phyloP scores from a whole-genome alignment of 1,140 invertebrate genomes.

The Gryllus bimaculatus region DNA sequence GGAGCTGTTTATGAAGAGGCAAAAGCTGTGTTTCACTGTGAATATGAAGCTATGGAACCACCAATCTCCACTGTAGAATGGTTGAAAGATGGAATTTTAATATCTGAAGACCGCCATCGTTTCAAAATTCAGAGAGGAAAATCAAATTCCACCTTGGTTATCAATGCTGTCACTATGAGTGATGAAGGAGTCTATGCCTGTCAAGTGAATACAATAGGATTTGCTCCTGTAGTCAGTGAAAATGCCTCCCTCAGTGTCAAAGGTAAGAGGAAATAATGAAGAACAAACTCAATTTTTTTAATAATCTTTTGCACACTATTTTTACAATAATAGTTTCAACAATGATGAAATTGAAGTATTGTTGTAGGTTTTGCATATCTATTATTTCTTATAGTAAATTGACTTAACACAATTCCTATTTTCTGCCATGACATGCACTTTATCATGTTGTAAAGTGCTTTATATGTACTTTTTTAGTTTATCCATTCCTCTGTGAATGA shows the following conservation, averaged over 20 bases:
- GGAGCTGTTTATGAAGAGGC: constrained; percentile 57
- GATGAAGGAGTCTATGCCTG: constrained; percentile 61
- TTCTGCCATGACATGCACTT: no score
- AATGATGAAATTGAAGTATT: no score
- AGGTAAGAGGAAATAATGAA: constrained; percentile 35
- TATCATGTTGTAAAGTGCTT: no score
- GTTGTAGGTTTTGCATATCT: no score
- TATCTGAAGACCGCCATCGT: constrained; percentile 40
- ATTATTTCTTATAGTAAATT: no score
- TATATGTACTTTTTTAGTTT: no score
- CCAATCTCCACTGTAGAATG: constrained; percentile 57
- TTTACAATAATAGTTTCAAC: background rate
- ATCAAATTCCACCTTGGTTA: constrained; percentile 48
- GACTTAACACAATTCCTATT: no score
- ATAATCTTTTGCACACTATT: background rate
- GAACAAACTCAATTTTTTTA: background rate
- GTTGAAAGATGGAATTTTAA: constrained; percentile 55
- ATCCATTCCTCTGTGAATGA: no score
- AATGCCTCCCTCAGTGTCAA: constrained; percentile 48
- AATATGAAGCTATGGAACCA: constrained; percentile 47
- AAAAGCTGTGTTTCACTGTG: constrained; percentile 50
- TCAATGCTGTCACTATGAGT: constrained; percentile 44
- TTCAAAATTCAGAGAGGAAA: constrained; percentile 37
- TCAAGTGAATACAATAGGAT: constrained; percentile 55
- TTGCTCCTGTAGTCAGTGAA: constrained; percentile 46